Base-by-base conservation (phyloP, 2,113 vertebrate genomes). In the Brachyhypopomus gauderio region DNA sequence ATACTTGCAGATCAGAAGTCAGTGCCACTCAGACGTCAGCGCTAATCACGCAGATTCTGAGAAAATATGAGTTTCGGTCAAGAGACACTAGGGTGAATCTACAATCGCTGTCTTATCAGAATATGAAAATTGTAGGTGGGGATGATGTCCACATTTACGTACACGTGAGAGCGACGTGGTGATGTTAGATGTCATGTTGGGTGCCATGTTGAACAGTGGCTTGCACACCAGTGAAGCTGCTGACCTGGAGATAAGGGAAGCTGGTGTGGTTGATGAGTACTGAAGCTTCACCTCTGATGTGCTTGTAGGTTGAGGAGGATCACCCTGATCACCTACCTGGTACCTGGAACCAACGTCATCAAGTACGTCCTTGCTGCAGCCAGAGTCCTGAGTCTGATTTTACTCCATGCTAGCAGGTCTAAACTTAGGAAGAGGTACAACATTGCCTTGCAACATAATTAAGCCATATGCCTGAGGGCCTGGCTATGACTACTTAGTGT, bases 401-500 rank as follows among this genome's bases (percentile, higher is more conserved):
- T 20, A 5, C 2, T 58, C 55, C 55, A 58, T 58, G 55, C 19
- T 58, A 58, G 55, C 55, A 58, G 55, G 55, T 20, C 60, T 25
- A 63, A 25, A 5, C 5, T 3, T 3, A 63, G 5, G 60, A n/a
- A 63, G 60, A 63, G 60, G 20, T 3, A n/a, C 5, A 4, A 25
- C 23, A 60, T 25, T 63, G 16, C 60, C 20, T 63, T 5, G 16
- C 14, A 58, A 58, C 4, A 59, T 45, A 79, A 56, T 45, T 77
- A 30, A 58, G 76, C 79, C 63, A 25, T 71, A 1, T 78, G 45
- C 17, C 73, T 86, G 9, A n/a, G 52, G 75, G 16, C 75, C 80
- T 41, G 71, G 80, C 11, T 17, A 38, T 75, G 80, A 82, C 11
- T 78, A 79, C n/a, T 8, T 86, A 2, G 9, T 78, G 7, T 86